Conservation (phyloP, 2,888 invertebrate genomes). For the Gandaritis pyraliata region DNA sequence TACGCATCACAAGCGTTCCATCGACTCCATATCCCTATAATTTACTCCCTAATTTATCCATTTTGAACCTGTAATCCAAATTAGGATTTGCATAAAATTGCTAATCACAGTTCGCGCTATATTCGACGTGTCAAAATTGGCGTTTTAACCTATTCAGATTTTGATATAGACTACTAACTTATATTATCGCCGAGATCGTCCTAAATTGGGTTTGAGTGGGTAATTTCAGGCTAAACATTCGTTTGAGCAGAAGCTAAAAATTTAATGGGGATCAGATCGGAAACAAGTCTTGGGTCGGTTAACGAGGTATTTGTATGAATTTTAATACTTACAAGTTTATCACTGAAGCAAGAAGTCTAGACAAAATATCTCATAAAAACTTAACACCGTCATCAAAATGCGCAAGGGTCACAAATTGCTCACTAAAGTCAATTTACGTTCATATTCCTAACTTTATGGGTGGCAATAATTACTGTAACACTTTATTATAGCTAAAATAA, state of each 20-base stretch:
- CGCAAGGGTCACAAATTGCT: conserved; percentile 39
- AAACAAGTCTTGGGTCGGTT: conserved; percentile 45
- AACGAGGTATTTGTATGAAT: conserved; percentile 7
- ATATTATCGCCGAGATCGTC: conserved; percentile 61
- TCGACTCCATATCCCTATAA: conserved; percentile 74
- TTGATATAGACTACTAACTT: conserved; percentile 51
- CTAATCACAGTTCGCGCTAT: conserved; percentile 74
- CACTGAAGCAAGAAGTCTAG: conserved; percentile 19
- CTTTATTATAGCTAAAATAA: conserved; percentile 81
- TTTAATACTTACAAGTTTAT: conserved; percentile 19
- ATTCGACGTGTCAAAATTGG: conserved; percentile 74
- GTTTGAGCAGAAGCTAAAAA: conserved; percentile 59
- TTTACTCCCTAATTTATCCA: conserved; percentile 75
- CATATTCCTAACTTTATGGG: conserved; percentile 56
- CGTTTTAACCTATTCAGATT: conserved; percentile 60
- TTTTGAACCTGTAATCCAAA: conserved; percentile 73
- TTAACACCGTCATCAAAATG: conserved; percentile 34
- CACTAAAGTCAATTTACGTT: conserved; percentile 35
- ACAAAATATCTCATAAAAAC: conserved; percentile 30
- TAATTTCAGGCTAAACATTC: conserved; percentile 59
- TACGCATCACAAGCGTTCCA: conserved; percentile 65
- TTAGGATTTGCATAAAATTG: conserved; percentile 81
- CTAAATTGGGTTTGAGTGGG: conserved; percentile 56
- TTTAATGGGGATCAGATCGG: conserved; percentile 53
- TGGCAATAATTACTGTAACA: conserved; percentile 78